Evolutionary conservation across 1,140 invertebrate genomes (phyloP), one percentile per base, ranked within the genome.

Genomic region (Magallana gigas): DNA sequence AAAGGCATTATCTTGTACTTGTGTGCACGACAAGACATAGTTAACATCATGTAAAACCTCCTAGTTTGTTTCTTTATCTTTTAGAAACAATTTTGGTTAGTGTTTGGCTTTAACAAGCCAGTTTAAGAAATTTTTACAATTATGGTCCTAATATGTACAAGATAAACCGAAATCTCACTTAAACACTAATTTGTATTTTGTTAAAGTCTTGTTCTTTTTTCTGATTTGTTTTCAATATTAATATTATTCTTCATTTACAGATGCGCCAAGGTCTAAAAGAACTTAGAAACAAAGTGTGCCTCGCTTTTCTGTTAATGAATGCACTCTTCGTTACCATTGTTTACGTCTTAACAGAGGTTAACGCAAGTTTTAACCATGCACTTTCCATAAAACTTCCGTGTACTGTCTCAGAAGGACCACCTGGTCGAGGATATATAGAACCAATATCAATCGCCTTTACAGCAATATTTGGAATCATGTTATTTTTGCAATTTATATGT

Each of bases 221-320:
- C 36, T 36, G 3, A 36, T 36, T 36, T 36, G 36, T 36, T 36
- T 36, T 36, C 3, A 36, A 36, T 36, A n/a, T n/a, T n/a, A n/a
- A n/a, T n/a, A n/a, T n/a, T n/a, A n/a, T n/a, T n/a, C 23, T 23
- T 23, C 0, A 36, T 36, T 36, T 36, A 3, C 36, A 91, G 62
- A 87, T 88, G 58, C 96, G 97, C 92, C 95, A 96, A 94, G 97
- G 98, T 95, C 96, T 99, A 92, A 97, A 97, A 96, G 98, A 98
- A 94, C 96, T 99, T 91, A 96, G 98, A 94, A 98, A 99, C 95
- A 97, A 97, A 94, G 97, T 97, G 0, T 94, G 92, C 83, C 89
- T 94, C 57, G 91, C 90, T 11, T 94, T 94, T 85, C 92, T 93
- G 59, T 88, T 94, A 9, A 91, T 94, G 36, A 94, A 94, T 83